Evolutionary conservation across 2,888 invertebrate species (phyloP), one percentile per base, ranked within the genome.

Genomic region (Scaptomyza cyrtandrae): DNA sequence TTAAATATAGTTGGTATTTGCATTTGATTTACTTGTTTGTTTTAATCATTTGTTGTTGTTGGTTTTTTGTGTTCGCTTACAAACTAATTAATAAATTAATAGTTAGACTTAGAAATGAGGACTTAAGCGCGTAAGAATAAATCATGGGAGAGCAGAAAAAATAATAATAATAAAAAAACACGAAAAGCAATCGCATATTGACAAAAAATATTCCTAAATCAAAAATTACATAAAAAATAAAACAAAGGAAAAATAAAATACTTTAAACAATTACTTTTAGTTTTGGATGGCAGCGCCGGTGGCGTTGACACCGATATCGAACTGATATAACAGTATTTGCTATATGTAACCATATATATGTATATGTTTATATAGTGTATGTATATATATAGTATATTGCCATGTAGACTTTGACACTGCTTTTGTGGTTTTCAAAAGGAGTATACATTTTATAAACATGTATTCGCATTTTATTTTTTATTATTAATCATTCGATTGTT

Each of bases 61-160:
- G 67, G 66, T 71, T 80, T 66, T 58, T 29, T 29, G 2, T 65
- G 66, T 69, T 80, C 61, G 49, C 87, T 82, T 86, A 89, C 87
- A 57, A 80, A 86, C 86, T 86, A 86, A 86, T 89, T 89, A 86
- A 86, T 86, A 86, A 86, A 89, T 86, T 88, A 86, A 78, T 88
- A 86, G 75, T 86, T 86, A 89, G 75, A 75, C 86, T 89, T 89
- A 89, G 71, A 76, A 73, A 82, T 72, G 67, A 76, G 55, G 56
- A 65, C 89, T 85, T 85, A 89, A 81, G 67, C 56, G 67, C 55
- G 62, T 78, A 85, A 54, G 78, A 82, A 68, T 89, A 60, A 69
- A 74, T 71, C 72, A 86, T 77, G 83, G 67, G 63, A 39, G 39
- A 39, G 39, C 39, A 56, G 59, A 58, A 62, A 44, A 63, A 62